Conservation (phyloP, 2,888 invertebrate species). For the Heliconius sara region DNA sequence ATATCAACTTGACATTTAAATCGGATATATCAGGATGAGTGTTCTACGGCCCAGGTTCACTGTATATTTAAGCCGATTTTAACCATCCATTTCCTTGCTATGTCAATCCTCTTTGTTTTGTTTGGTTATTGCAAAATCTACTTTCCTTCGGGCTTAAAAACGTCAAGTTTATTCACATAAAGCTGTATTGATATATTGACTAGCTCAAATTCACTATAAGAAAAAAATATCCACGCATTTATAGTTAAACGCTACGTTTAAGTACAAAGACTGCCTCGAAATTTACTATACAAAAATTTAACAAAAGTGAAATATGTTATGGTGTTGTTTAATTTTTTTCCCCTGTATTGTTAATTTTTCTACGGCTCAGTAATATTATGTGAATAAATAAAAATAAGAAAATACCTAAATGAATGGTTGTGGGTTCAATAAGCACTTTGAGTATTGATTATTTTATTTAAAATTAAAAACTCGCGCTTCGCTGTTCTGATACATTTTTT, state of each 20-base stretch:
- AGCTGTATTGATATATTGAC: not conserved
- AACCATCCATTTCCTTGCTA: not conserved
- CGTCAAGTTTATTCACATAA: not conserved
- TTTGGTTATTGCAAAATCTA: not conserved
- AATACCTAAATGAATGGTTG: no score
- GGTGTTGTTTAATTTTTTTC: no score
- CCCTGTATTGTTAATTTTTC: no score
- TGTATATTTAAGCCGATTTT: constrained; percentile 14
- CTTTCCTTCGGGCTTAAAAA: not conserved
- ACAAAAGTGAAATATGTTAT: no score
- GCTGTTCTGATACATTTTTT: no score
- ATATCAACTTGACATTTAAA: not conserved
- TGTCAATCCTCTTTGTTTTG: constrained; percentile 22
- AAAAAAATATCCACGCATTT: not conserved
- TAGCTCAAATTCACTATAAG: not conserved
- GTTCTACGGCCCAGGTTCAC: not conserved
- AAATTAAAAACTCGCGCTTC: no score
- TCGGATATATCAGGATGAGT: not conserved
- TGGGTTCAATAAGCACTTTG: no score
- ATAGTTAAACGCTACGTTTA: not conserved
- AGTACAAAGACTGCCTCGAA: not conserved
- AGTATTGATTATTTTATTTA: no score
- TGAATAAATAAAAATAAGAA: no score
- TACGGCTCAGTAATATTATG: no score
- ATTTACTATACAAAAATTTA: not conserved